These are phyloP conservation scores for Progne subis DNA, from an alignment of 2,113 vertebrate genomes.

Conservation along the genomic window DNA sequence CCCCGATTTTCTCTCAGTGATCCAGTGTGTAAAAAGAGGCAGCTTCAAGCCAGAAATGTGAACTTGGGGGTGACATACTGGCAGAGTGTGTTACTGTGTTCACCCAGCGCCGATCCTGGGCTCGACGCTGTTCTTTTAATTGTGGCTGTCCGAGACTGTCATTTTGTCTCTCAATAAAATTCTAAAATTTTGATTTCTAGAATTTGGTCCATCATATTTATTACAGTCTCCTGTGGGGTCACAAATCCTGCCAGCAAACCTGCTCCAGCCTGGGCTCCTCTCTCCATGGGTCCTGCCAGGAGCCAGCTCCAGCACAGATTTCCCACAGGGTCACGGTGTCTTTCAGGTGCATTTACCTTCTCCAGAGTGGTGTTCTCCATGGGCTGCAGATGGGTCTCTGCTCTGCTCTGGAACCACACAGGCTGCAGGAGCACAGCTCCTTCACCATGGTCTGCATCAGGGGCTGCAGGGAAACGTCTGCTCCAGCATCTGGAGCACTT, in stretches of 20 bases:
- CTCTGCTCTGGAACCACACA: accelerated
- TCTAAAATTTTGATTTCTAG: too few species aligned
- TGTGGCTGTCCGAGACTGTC: too few species aligned
- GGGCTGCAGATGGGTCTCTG: background rate
- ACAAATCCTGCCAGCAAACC: background rate
- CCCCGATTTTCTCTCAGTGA: too few species aligned
- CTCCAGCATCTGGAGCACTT: background rate
- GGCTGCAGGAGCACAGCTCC: background rate
- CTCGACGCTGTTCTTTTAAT: too few species aligned
- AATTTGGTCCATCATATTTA: too few species aligned
- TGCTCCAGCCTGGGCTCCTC: background rate
- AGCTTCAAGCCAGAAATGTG: too few species aligned
- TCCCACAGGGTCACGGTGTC: background rate
- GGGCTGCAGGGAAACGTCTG: background rate
- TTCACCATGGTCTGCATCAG: background rate
- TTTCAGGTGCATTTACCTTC: background rate
- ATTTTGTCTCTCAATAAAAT: too few species aligned
- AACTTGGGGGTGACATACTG: too few species aligned
- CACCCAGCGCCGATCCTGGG: too few species aligned
- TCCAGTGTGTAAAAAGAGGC: too few species aligned
- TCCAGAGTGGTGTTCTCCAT: background rate
- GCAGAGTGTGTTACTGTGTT: too few species aligned
- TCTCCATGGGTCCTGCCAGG: background rate
- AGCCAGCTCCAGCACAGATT: background rate
- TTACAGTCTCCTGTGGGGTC: too few species aligned